Base-by-base conservation (phyloP, 1,140 invertebrate species). In the Lutraria rhynchaena region DNA sequence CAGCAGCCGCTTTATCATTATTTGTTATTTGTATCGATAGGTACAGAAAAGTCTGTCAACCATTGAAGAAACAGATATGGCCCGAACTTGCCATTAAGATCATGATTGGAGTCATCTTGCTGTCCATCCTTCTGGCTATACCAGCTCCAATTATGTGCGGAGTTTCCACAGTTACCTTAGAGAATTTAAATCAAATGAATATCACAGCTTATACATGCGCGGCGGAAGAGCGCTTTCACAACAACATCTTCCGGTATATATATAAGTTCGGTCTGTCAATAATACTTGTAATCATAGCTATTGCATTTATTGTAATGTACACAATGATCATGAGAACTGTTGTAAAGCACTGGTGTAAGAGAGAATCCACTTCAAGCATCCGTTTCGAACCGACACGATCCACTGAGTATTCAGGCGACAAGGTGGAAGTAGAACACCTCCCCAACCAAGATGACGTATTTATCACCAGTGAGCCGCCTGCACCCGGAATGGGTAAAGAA, bases 121-220 rank as follows among this genome's bases (percentile, higher is more conserved):
- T 71, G 3, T 81, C 77, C 3, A 0, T 81, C 35, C 1, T 81
- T 37, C 49, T 81, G 2, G 49, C 77, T 19, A 3, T 71, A 7
- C 77, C 77, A 19, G 65, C 77, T n/a, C 55, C 58, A 61, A 49
- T 61, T 3, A 70, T 81, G 65, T 81, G 77, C 60, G 77, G 77
- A 1, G 41, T 71, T 49, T 35, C 33, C 19, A 33, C 41, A 49
- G 15, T n/a, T 19, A 19, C 29, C 15, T 61, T 55, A n/a, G 33
- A 11, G 7, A 71, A 81, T 29, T 22, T 81, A 7, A 41, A 81
- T 37, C 35, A 37, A 9, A n/a, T 27, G 9, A 70, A 49, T 44
- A 69, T 58, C 9, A 70, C 53, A 7, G 57, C 58, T 7, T 71
- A 44, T 29, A 22, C 57, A 0, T 81, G 77, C 65, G 35, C 77